phyloP scores from a whole-genome alignment of 2,113 vertebrate species.

The Phyllostomus hastatus region DNA sequence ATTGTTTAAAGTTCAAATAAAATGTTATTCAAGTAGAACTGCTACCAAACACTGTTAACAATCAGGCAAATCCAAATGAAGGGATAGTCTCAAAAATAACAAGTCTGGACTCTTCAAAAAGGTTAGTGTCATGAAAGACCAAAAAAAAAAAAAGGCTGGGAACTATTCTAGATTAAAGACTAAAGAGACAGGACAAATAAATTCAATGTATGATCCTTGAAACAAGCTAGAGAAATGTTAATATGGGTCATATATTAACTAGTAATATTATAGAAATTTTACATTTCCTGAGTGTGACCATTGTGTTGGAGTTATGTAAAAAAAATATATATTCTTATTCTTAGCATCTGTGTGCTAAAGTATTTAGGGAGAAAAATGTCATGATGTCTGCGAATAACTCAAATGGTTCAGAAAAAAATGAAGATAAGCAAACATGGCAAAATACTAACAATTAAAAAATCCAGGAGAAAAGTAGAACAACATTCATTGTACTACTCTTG shows the following conservation, averaged over 20 bases:
- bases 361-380: constrained; percentile 20
- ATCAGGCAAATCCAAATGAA: constrained; percentile 36
- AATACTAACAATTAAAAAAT: constrained; percentile 29
- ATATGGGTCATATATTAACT: not conserved
- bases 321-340: constrained; percentile 24
- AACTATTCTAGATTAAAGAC: constrained; percentile 2
- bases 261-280: not conserved
- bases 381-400: constrained; percentile 17
- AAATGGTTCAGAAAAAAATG: not conserved
- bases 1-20: constrained; percentile 34
- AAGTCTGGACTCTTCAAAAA: constrained; percentile 25
- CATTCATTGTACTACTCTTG: not conserved
- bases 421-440: constrained; percentile 13
- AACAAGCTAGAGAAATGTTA: not conserved
- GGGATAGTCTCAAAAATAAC: constrained; percentile 24
- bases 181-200: constrained; percentile 19
- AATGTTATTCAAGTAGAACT: not conserved
- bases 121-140: not conserved
- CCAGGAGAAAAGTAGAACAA: not conserved
- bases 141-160: not conserved
- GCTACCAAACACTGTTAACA: constrained; percentile 21
- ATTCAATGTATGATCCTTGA: not conserved
- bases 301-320: constrained; percentile 1
- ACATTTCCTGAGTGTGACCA: not conserved
- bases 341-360: constrained; percentile 8